Conservation (phyloP, 2,797 vertebrate species). For the Astyanax mexicanus region DNA sequence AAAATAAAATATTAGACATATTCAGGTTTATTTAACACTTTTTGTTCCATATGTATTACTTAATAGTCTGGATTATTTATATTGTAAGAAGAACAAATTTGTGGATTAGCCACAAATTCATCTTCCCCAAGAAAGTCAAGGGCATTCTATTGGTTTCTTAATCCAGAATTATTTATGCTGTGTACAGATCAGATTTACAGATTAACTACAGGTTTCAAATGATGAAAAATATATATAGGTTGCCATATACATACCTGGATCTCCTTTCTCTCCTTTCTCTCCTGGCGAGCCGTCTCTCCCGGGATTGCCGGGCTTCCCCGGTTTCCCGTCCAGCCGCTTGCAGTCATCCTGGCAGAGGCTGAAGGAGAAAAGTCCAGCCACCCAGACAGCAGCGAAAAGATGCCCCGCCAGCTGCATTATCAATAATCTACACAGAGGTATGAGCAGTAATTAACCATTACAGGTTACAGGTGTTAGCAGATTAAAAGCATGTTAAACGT, state of each 20-base stretch:
- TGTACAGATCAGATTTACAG: too few relatives aligned
- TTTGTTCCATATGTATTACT: too few relatives aligned
- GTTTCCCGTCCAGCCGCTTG: conserved; percentile 47
- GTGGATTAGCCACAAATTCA: too few relatives aligned
- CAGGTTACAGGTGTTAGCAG: background rate
- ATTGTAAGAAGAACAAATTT: too few relatives aligned
- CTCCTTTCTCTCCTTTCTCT: conserved; percentile 81
- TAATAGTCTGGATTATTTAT: too few relatives aligned
- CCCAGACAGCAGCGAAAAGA: conserved; percentile 46
- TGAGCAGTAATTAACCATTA: conserved; percentile 12
- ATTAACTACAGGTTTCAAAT: too few relatives aligned
- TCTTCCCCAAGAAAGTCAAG: too few relatives aligned
- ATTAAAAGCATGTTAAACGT: background rate
- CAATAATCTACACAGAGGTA: conserved; percentile 16
- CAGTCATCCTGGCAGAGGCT: conserved; percentile 51
- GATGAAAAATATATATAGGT: too few relatives aligned
- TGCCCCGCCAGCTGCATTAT: conserved; percentile 42
- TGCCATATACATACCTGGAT: conserved; percentile 81
- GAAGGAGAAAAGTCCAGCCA: conserved; percentile 35
- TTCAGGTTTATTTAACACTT: too few relatives aligned
- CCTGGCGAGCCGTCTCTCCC: conserved; percentile 82
- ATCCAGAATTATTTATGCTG: too few relatives aligned
- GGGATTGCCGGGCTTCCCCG: conserved; percentile 64
- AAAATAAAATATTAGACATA: too few relatives aligned
- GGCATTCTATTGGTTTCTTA: too few relatives aligned